phyloP scores from a whole-genome alignment of 1,140 invertebrate genomes.

The Thalassaphorura encarpata region DNA sequence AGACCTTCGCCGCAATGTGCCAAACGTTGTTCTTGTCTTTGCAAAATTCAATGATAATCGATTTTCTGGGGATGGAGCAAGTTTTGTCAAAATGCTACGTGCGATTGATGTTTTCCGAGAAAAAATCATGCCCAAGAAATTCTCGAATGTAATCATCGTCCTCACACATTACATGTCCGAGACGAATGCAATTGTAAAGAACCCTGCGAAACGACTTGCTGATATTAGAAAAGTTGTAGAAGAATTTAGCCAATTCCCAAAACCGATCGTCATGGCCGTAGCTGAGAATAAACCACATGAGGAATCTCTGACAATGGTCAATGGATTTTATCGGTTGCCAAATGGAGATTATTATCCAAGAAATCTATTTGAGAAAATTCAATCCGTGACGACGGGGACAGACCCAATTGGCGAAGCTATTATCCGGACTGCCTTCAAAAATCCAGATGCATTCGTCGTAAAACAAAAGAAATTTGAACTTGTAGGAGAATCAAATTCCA shows the following conservation, averaged over 20 bases:
- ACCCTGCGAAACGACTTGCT: not conserved
- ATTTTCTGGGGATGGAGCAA: slow-evolving; percentile 1
- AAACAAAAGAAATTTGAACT: too few species aligned
- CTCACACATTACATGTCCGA: not conserved
- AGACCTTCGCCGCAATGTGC: slow-evolving; percentile 6
- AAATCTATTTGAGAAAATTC: too few species aligned
- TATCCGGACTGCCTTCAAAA: too few species aligned
- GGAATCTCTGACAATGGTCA: too few species aligned
- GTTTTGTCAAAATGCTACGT: slow-evolving; percentile 13
- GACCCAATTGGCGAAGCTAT: too few species aligned
- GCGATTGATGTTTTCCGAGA: slow-evolving; percentile 4
- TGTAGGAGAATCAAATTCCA: too few species aligned
- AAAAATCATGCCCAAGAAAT: slow-evolving; percentile 1
- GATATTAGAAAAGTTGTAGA: not conserved
- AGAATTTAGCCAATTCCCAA: not conserved
- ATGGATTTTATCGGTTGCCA: too few species aligned
- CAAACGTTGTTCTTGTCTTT: slow-evolving; percentile 8
- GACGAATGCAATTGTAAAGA: not conserved
- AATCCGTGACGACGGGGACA: too few species aligned
- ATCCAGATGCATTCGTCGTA: too few species aligned
- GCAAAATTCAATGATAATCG: slow-evolving; percentile 2
- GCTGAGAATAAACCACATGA: too few species aligned
- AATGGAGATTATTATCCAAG: too few species aligned
- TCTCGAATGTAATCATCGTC: slow-evolving; percentile 12
- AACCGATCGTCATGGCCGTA: too few species aligned